Evolutionary conservation across 30 jellyfish, hydroid and myxozoan genomes (phyloP), one percentile per base, ranked within the genome.

Genomic region (Catostylus mosaicus): DNA sequence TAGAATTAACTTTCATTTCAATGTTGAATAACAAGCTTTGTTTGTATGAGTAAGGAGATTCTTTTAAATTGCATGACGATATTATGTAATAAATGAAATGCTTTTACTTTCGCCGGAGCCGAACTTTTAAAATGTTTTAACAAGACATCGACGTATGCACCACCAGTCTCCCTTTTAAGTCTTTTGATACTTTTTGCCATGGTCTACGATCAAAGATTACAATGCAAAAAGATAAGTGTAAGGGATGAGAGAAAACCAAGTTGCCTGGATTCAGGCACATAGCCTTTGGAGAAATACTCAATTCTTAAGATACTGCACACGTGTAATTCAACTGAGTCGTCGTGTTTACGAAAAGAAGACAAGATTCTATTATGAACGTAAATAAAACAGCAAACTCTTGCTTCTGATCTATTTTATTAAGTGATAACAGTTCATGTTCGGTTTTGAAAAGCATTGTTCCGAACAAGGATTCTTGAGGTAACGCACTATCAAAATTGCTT

Each of bases 161-260:
- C 59, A 46, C 62, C 59, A 27, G 80, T 27, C 3, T 35, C 35
- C 34, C 64, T 33, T 35, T 3, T 35, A 4, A 40, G 19, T 36
- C 27, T 34, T 68, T 36, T 34, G 1, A 7, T 27, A 45, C 1
- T 35, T 12, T 33, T 33, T 23, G 80, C 32, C n/a, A n/a, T 45
- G 56, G 80, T 65, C 80, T 68, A 30, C 26, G 64, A 68, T 59
- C 37, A 59, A 59, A 59, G 71, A 23, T 59, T 37, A n/a, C n/a
- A 16, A 1, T 43, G 16, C 16, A 16, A n/a, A 16, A 26, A n/a
- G 4, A 1, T 6, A 2, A 3, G 29, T 52, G 19, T 3, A 27
- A 59, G 23, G 38, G 8, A 59, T 2, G 26, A 22, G 26, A 2
- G 26, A 48, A 16, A 9, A 5, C 54, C 14, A 40, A 40, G 54